Evolutionary conservation across 2,797 vertebrate genomes (phyloP), one percentile per base, ranked within the genome.

Genomic region (Myotis myotis): DNA sequence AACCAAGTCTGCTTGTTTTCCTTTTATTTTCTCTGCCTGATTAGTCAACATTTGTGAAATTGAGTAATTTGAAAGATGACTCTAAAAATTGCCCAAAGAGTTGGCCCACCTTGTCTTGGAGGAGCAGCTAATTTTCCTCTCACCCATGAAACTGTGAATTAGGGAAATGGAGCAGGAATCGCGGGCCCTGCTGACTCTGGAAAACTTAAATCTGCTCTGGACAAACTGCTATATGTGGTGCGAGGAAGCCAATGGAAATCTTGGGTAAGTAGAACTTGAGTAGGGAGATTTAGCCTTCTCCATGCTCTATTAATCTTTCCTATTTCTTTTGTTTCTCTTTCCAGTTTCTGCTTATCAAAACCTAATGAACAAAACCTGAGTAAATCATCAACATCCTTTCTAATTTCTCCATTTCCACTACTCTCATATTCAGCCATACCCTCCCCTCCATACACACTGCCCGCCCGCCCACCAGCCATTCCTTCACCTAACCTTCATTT

Each of bases 1-100:
- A 85, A 86, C 4, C 19, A 68, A 68, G 5, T 86, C 51, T 89
- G 74, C 12, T 53, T 47, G 5, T 80, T 89, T 74, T 75, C 11
- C 49, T 87, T 87, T 95, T 83, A n/a, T 66, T 87, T 87, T 57
- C 84, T 51, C 68, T 89, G 74, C 12, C 78, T 89, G 25, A 91
- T 81, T 78, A 89, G 49, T 30, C 66, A 94, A 87, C 44, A 88
- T 47, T 76, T 71, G 41, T 72, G 51, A 84, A 95, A 93, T 84
- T 76, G 51, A 74, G 22, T 78, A 74, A 89, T 89, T 70, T 60
- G 68, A 81, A 87, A 64, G 19, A 70, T 30, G 20, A 79, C 20
- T 30, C 8, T 68, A 83, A 94, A 68, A 80, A 41, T 19, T 75
- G 22, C 41, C 89, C 55, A 49, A 1, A 82, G 41, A 23, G 2